Evolutionary conservation across 1,140 invertebrate species (phyloP).

Genomic region (Nasonia giraulti): DNA sequence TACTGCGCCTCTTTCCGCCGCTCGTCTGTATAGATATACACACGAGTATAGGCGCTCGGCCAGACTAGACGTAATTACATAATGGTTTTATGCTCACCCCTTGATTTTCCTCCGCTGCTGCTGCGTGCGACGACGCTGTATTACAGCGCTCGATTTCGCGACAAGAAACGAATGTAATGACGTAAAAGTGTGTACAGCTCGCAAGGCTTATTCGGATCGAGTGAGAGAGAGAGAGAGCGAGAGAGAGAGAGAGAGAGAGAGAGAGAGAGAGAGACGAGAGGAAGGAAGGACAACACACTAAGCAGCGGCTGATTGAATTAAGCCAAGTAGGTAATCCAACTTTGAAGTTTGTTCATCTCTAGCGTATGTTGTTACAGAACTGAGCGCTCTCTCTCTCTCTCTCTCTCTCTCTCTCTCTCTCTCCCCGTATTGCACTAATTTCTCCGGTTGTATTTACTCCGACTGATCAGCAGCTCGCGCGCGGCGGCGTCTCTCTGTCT

Average conservation of each 20-base stretch:
- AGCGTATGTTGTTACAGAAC: constrained; percentile 44
- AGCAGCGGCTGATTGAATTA: constrained; percentile 40
- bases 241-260: too few relatives aligned
- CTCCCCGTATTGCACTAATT: constrained; percentile 42
- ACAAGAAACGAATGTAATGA: background rate
- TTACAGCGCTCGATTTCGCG: background rate
- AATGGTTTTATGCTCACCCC: constrained; percentile 62
- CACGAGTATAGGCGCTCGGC: constrained; percentile 46
- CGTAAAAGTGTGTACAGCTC: background rate
- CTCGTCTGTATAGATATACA: background rate
- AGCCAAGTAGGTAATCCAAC: constrained; percentile 49
- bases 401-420: too few relatives aligned
- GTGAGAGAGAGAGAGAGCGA: background rate
- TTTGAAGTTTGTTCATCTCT: constrained; percentile 38
- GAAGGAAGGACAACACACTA: background rate
- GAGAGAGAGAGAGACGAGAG: too few relatives aligned
- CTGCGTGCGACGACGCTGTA: background rate
- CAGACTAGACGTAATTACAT: constrained; percentile 65
- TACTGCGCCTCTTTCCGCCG: constrained; percentile 17
- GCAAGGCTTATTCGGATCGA: background rate
- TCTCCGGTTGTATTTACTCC: constrained; percentile 22
- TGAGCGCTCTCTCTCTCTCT: constrained; percentile 1
- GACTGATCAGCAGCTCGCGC: background rate
- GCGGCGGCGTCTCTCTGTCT: background rate
- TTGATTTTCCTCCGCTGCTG: constrained; percentile 24